These are phyloP conservation scores for Ameiurus melas DNA, from an alignment of 2,113 vertebrate genomes.

Conservation along the genomic window DNA sequence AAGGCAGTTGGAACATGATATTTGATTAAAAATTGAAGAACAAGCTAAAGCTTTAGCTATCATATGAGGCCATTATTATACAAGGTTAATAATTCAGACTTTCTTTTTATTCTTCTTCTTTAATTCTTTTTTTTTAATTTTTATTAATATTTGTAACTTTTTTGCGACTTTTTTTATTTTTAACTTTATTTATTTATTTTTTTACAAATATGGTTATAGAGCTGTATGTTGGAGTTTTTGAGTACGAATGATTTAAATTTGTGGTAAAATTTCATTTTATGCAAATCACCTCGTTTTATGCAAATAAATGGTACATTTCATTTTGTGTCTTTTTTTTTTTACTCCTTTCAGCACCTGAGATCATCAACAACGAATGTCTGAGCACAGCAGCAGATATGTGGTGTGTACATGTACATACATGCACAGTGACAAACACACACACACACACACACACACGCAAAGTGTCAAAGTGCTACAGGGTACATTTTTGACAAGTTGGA, in stretches of 20 bases:
- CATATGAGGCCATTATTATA: neutral
- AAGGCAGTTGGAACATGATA: no score
- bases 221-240: neutral
- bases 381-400: conserved; percentile 76
- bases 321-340: neutral
- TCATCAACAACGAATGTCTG: conserved; percentile 74
- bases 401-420: conserved; percentile 62
- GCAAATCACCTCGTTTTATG: neutral
- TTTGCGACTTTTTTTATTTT: no score
- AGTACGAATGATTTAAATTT: no score
- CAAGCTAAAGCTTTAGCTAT: neutral
- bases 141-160: no score
- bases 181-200: no score
- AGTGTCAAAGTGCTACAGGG: conserved; percentile 4
- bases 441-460: neutral
- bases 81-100: neutral
- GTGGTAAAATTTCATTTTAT: neutral
- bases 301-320: neutral
- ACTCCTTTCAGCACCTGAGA: conserved; percentile 69
- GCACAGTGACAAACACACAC: neutral
- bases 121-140: no score
- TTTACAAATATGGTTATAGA: neutral
- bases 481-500: conserved; percentile 13
- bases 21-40: neutral
- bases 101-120: no score